phyloP scores from a whole-genome alignment of 1,140 invertebrate species.

The Diuraphis noxia region DNA sequence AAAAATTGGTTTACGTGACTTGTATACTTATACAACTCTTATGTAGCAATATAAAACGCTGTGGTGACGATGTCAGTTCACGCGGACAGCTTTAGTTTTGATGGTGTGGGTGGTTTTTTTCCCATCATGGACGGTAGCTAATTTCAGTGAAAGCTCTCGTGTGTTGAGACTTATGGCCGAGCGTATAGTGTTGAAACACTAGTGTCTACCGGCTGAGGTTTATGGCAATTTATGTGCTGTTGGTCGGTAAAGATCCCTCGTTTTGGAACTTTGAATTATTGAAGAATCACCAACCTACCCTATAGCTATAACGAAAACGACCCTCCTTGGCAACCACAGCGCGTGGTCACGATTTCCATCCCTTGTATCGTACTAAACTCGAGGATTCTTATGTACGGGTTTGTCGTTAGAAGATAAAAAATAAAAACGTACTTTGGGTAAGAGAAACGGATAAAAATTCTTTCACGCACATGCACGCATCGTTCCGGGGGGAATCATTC shows the following conservation, averaged over 20 bases:
- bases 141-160: slow-evolving; percentile 46
- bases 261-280: slow-evolving; percentile 53
- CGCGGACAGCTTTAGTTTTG: not conserved
- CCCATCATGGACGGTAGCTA: slow-evolving; percentile 1
- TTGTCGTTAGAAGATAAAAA: slow-evolving; percentile 24
- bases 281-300: slow-evolving; percentile 24
- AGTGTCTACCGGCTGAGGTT: slow-evolving; percentile 42
- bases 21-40: not conserved
- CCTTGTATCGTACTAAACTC: not conserved
- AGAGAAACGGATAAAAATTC: not conserved
- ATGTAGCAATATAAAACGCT: not conserved
- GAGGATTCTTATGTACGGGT: slow-evolving; percentile 7
- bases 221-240: slow-evolving; percentile 49
- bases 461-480: slow-evolving; percentile 5
- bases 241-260: slow-evolving; percentile 47
- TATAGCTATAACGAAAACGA: not conserved
- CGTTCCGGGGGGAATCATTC: slow-evolving; percentile 46
- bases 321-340: slow-evolving; percentile 28
- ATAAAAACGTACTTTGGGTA: slow-evolving; percentile 19
- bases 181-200: slow-evolving; percentile 32
- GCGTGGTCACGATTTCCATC: slow-evolving; percentile 33
- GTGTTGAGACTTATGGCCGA: not conserved
- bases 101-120: not conserved
- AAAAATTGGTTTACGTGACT: slow-evolving; percentile 29
- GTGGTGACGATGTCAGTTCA: not conserved